These are phyloP conservation scores for Sterrhoptilus dennistouni DNA, from an alignment of 2,113 vertebrate species.

Conservation along the genomic window DNA sequence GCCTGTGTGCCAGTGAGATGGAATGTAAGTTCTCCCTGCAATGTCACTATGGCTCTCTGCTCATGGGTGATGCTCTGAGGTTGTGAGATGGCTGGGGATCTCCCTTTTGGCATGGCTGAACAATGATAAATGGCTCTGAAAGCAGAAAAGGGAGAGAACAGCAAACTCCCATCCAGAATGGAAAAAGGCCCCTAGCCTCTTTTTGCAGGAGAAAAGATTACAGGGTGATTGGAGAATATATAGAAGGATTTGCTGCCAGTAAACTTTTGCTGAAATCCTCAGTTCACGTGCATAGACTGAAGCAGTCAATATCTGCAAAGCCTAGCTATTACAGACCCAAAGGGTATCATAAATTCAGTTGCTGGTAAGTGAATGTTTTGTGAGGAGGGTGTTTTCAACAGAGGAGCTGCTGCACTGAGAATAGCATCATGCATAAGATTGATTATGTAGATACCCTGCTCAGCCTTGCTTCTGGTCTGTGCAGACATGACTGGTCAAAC, in stretches of 20 bases:
- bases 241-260: neutral
- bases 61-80: neutral
- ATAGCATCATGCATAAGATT: accelerated
- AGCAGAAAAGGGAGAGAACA: neutral
- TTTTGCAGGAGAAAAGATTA: neutral
- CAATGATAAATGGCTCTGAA: neutral
- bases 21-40: neutral
- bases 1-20: neutral
- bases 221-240: neutral
- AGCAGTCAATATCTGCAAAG: neutral
- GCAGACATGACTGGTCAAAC: neutral
- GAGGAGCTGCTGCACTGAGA: neutral
- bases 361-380: neutral
- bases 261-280: neutral
- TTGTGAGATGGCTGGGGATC: neutral
- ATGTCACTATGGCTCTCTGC: neutral
- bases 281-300: neutral
- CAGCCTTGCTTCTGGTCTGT: neutral
- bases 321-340: neutral
- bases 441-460: neutral
- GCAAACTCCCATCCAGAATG: neutral
- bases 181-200: neutral
- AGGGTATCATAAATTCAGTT: neutral
- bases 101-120: neutral
- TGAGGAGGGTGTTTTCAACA: neutral